These are phyloP conservation scores for Lateolabrax maculatus DNA, from an alignment of 2,797 vertebrate species.

Conservation along the genomic window DNA sequence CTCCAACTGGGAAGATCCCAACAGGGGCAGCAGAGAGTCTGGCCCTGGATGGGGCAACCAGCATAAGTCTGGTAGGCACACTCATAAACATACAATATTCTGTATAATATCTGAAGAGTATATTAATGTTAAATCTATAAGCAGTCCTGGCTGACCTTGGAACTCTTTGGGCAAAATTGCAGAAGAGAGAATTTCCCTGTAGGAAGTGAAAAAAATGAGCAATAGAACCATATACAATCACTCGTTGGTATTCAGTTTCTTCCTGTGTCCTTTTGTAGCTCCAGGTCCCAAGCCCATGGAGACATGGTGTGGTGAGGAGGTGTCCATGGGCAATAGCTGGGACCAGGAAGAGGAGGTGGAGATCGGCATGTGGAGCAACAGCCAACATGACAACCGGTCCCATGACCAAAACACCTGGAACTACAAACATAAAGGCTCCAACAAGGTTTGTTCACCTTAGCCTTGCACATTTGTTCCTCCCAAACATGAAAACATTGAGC, in stretches of 20 bases:
- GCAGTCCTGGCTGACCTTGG: background rate
- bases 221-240: background rate
- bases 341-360: constrained; percentile 97
- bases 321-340: constrained; percentile 90
- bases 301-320: constrained; percentile 92
- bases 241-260: background rate
- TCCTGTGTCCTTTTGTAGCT: constrained; percentile 2
- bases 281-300: constrained; percentile 95
- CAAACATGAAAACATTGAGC: background rate
- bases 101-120: background rate
- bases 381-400: constrained; percentile 89
- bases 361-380: constrained; percentile 98
- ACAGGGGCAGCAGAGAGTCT: constrained; percentile 72
- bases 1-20: constrained; percentile 90
- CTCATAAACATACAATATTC: background rate
- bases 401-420: constrained; percentile 92
- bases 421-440: constrained; percentile 92
- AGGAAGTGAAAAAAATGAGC: background rate
- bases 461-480: background rate
- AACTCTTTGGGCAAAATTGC: background rate
- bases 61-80: constrained; percentile 90
- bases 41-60: constrained; percentile 87
- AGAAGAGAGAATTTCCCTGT: background rate
- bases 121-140: background rate
- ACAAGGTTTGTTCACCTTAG: constrained; percentile 86